Evolutionary conservation across 1,140 invertebrate genomes (phyloP).

Genomic region (Drosophila malerkotliana): DNA sequence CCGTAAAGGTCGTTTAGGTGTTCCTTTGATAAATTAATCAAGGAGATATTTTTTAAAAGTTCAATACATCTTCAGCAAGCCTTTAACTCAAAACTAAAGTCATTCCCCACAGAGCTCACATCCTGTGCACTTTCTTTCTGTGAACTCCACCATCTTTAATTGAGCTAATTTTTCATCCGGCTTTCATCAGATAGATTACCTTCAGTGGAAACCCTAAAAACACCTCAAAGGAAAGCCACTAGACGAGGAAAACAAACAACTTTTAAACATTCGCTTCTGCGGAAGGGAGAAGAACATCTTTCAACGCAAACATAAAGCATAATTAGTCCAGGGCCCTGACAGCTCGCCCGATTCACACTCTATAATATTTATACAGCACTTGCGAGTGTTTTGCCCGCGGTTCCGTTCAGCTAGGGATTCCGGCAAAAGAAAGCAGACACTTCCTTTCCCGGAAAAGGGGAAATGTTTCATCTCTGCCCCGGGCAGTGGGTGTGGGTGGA

Average conservation of each 20-base stretch:
- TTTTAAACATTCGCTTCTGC: slow-evolving; percentile 2
- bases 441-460: slow-evolving; percentile 58
- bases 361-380: slow-evolving; percentile 67
- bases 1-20: slow-evolving; percentile 12
- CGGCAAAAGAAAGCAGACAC: slow-evolving; percentile 54
- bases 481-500: slow-evolving; percentile 6
- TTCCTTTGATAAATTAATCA: slow-evolving; percentile 17
- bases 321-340: slow-evolving; percentile 54
- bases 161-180: slow-evolving; percentile 33
- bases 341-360: slow-evolving; percentile 21
- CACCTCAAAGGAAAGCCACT: slow-evolving; percentile 38
- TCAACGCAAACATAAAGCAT: slow-evolving; percentile 64
- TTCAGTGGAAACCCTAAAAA: background rate
- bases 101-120: slow-evolving; percentile 4
- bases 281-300: slow-evolving; percentile 25
- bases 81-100: too few species aligned
- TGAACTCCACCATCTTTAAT: slow-evolving; percentile 7
- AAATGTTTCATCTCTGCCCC: slow-evolving; percentile 48
- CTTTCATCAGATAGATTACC: slow-evolving; percentile 49
- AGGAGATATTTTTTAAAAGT: background rate
- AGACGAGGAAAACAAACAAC: slow-evolving; percentile 1
- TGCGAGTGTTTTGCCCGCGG: slow-evolving; percentile 54
- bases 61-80: background rate
- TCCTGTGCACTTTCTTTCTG: slow-evolving; percentile 21
- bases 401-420: slow-evolving; percentile 39